Base-by-base conservation (phyloP, 2,797 vertebrate genomes). In the Otus scops region DNA sequence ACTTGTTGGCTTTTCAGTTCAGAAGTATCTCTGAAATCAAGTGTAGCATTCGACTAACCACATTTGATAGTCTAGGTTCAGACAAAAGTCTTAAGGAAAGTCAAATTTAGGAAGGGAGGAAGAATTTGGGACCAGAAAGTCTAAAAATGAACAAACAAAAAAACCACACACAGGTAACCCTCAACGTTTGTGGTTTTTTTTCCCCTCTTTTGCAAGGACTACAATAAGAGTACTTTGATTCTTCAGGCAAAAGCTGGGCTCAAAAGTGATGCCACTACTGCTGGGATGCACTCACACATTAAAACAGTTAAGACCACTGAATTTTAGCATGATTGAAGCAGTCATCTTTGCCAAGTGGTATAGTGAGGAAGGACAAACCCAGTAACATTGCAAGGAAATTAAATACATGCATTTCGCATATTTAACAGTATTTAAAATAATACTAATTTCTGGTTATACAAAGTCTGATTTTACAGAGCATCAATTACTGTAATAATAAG, bases 1-100 rank as follows among this genome's bases (percentile, higher is more conserved):
- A 30, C 4, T 16, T 2, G 3, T 0, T 6, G 2, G 0, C 34
- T 14, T 39, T 7, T 26, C 41, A 15, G 5, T 3, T 16, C 22
- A 53, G 41, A 48, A 74, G 7, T 8, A 27, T 3, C 41, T 67
- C 1, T 19, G 61, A 51, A 59, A 51, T 12, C 13, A 32, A 50
- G 20, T 1, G 21, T 3, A 27, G 48, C 5, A 2, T 27, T 20
- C 39, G n/a, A 59, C 13, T 20, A 50, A 5, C 7, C 20, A 17
- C 2, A 23, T 7, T 60, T 23, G 7, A 23, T 13, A 19, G 21
- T 17, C 54, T 4, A 19, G n/a, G 59, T 50, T 74, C 20, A 8
- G 7, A 12, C 20, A 12, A 3, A 86, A 30, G 19, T n/a, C 19
- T 0, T 22, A 38, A 30, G 6, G 7, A 39, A 73, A 34, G 64